A percentile compares a stretch with the other conserved stretches of the same genome.
These are phyloP conservation scores for Diploptera punctata DNA, from an alignment of 2,888 invertebrate species.

Conservation along the genomic window DNA sequence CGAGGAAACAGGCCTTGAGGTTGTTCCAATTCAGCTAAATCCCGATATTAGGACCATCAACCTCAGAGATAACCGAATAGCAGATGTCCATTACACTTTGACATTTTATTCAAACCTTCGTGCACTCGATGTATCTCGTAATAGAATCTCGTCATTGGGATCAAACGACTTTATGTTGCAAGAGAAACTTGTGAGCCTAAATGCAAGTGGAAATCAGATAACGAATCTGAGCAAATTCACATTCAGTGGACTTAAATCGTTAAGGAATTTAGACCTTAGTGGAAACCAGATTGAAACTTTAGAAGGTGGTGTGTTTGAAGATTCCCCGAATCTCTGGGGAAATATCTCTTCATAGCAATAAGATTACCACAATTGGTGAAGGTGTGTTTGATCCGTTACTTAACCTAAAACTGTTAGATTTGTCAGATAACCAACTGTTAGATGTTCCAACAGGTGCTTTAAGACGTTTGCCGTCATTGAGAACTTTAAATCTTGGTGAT, in stretches of 20 bases:
- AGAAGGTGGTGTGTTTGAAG: conserved; percentile 71
- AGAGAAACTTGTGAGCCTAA: conserved; percentile 73
- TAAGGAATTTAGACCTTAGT: conserved; percentile 74
- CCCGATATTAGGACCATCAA: conserved; percentile 83
- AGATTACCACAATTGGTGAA: conserved; percentile 73
- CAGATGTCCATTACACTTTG: conserved; percentile 77
- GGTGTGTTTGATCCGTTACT: conserved; percentile 73
- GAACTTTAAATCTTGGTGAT: conserved; percentile 75
- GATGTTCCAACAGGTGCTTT: conserved; percentile 58
- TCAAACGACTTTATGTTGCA: conserved; percentile 83
- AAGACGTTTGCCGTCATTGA: conserved; percentile 63
- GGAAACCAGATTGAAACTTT: conserved; percentile 73
- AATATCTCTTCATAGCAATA: conserved; percentile 78
- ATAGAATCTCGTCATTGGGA: conserved; percentile 80
- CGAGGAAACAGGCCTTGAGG: conserved; percentile 78
- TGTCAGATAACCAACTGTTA: conserved; percentile 80
- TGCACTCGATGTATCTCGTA: conserved; percentile 81
- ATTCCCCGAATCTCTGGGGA: conserved; percentile 75
- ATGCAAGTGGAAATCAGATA: conserved; percentile 77
- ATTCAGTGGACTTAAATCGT: conserved; percentile 73
- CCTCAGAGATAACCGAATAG: conserved; percentile 83
- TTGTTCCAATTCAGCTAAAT: conserved; percentile 88
- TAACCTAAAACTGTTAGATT: conserved; percentile 72
- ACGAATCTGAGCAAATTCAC: conserved; percentile 75
- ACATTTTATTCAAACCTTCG: conserved; percentile 81